These are phyloP conservation scores for Sarcophilus harrisii DNA, from an alignment of 2,797 vertebrate genomes.

Conservation along the genomic window DNA sequence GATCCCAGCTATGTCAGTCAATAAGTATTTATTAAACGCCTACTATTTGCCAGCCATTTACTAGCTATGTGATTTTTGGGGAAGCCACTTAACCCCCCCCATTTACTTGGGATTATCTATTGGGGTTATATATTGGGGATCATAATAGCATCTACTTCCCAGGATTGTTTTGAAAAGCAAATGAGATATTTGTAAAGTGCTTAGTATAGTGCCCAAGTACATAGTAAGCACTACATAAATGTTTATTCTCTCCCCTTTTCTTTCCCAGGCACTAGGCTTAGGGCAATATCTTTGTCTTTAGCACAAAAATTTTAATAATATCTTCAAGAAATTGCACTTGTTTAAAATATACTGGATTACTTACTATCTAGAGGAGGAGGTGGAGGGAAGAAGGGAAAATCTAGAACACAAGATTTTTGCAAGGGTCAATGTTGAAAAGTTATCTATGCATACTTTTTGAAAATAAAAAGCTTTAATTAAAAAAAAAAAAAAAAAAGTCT, in stretches of 20 bases:
- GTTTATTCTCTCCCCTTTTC: background rate
- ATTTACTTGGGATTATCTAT: background rate
- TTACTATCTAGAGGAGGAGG: too few relatives aligned
- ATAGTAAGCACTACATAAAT: background rate
- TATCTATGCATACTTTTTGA: too few relatives aligned
- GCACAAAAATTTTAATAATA: background rate
- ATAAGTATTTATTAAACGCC: background rate
- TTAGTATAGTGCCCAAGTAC: background rate
- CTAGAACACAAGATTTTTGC: too few relatives aligned
- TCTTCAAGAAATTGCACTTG: too few relatives aligned
- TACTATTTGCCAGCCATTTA: background rate
- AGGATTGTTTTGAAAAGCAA: background rate
- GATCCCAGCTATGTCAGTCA: background rate
- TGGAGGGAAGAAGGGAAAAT: too few relatives aligned
- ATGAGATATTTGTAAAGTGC: background rate
- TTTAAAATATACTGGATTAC: too few relatives aligned
- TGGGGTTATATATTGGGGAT: background rate
- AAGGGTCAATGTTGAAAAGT: too few relatives aligned
- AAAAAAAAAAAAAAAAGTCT: background rate
- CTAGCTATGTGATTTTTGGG: background rate
- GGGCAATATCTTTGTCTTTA: background rate
- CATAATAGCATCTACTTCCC: background rate
- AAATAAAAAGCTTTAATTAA: too few relatives aligned
- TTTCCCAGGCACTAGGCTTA: background rate
- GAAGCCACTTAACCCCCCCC: background rate